These are phyloP conservation scores for Gorsachius goisagi DNA, from an alignment of 2,113 vertebrate species.

Conservation along the genomic window DNA sequence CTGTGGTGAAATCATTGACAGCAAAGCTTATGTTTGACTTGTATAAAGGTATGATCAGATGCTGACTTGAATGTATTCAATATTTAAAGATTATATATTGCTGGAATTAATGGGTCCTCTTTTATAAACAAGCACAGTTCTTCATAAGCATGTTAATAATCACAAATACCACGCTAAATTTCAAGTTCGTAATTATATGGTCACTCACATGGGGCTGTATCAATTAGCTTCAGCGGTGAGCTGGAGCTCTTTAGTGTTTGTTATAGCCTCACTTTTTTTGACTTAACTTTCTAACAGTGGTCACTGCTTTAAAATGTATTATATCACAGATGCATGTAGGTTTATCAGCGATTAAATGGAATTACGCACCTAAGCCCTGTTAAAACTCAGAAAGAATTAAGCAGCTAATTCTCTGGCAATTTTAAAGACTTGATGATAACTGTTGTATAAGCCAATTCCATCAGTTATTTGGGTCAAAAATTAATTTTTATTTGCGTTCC, in stretches of 20 bases:
- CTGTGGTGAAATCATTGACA: neutral
- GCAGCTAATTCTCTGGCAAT: neutral
- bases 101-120: neutral
- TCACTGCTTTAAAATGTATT: neutral
- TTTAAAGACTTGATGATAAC: neutral
- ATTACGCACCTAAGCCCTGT: neutral
- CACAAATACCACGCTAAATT: neutral
- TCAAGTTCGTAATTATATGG: neutral
- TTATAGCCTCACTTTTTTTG: neutral
- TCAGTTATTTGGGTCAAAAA: neutral
- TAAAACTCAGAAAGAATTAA: neutral
- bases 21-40: neutral
- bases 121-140: neutral
- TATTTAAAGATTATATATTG: neutral
- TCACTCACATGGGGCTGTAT: neutral
- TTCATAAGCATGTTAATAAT: neutral
- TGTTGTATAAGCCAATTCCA: neutral
- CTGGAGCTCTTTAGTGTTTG: neutral
- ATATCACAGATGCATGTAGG: neutral
- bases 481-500: neutral
- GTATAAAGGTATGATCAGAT: neutral
- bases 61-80: neutral
- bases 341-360: neutral
- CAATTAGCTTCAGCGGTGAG: neutral
- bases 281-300: neutral